Evolutionary conservation across 2,797 vertebrate genomes (phyloP), one percentile per base, ranked within the genome.

Genomic region (Cichlasoma orientale): DNA sequence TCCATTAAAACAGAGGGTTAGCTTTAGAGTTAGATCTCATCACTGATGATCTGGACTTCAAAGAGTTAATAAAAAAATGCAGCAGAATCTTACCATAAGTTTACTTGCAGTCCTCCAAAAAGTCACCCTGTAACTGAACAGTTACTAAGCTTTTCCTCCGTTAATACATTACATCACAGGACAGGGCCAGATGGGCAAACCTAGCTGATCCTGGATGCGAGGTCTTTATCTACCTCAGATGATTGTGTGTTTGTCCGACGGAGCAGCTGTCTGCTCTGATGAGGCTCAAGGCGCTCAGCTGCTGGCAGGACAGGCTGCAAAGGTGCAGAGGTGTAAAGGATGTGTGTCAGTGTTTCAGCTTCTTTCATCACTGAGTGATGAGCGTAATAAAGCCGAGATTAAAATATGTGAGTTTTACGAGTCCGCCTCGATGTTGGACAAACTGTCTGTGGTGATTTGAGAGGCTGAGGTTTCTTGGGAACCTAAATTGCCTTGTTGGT

Each of bases 401-500:
- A 78, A 76, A 86, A 78, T 71, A 58, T 54, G 69, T 77, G 41
- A 41, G 21, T 59, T 76, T 81, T 72, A 63, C 61, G 72, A 80
- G 59, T 7, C 56, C 38, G 59, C 52, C 13, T 47, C 50, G 68
- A 59, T 78, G 88, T 84, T 21, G 68, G 81, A 88, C 79, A 72
- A 77, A 80, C 63, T 55, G 70, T 53, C 56, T 56, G 78, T 38
- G 56, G 56, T 72, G 77, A 86, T 85, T 82, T 56, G 77, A 82
- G 75, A 54, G 29, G 23, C 56, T 11, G 61, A 31, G 38, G 75
- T 66, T 78, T 71, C 83, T 33, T 0, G 80, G 88, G 88, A 80
- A 75, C 77, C 72, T 82, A 88, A 92, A 90, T 84, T 89, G 89
- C 78, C 88, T 82, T 76, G 88, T 92, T 87, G 86, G 83, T 89